Conservation (phyloP, 2,797 vertebrate genomes). For the Catamblyrhynchus diadema region DNA sequence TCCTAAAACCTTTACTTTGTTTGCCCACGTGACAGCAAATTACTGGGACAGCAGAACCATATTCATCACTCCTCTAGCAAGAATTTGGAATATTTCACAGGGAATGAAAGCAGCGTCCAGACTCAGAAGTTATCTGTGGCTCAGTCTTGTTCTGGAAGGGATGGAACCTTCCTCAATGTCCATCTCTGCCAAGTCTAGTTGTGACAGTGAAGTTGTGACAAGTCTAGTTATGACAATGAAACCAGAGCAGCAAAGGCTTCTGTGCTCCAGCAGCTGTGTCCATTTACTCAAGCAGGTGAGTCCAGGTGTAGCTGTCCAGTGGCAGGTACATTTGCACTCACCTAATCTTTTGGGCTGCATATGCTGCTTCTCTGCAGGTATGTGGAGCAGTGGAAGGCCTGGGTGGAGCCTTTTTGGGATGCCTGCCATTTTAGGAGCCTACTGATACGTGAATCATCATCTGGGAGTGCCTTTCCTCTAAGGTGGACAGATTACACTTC, state of each 20-base stretch:
- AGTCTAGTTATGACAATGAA: not conserved
- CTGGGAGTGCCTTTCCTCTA: too few species aligned
- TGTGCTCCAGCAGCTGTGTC: not conserved
- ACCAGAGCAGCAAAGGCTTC: not conserved
- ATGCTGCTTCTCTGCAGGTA: too few species aligned
- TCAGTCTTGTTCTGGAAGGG: not conserved
- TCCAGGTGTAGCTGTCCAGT: too few species aligned
- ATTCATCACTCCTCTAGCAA: not conserved
- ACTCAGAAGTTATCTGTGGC: not conserved
- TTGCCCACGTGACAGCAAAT: not conserved
- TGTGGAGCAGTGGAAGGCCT: too few species aligned
- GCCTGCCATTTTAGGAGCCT: too few species aligned
- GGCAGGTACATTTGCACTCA: too few species aligned
- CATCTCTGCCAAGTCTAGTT: not conserved
- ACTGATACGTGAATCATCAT: too few species aligned
- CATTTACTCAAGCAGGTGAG: too few species aligned
- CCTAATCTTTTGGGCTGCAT: too few species aligned
- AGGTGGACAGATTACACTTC: too few species aligned
- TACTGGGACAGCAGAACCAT: not conserved
- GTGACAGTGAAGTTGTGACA: not conserved
- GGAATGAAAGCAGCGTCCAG: not conserved
- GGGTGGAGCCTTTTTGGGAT: too few species aligned
- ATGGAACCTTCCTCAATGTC: fast-evolving
- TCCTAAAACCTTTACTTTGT: not conserved
- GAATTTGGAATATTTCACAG: not conserved